Evolutionary conservation across 2,113 vertebrate species (phyloP).

Genomic region (Orthonyx spaldingii): DNA sequence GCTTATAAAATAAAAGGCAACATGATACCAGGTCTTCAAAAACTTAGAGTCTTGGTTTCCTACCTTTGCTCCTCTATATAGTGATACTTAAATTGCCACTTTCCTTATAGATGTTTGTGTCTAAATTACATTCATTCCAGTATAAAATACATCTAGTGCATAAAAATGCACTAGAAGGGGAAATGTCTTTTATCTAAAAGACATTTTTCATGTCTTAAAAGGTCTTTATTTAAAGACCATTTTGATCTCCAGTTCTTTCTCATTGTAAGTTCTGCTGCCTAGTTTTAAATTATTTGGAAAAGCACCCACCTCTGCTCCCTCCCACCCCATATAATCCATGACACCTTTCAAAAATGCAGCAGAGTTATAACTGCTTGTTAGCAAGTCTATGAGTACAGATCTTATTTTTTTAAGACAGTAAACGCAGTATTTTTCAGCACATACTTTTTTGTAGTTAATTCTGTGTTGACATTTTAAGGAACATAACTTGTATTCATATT

Average conservation of each 20-base stretch:
- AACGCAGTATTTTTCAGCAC: neutral
- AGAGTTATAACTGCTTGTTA: neutral
- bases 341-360: neutral
- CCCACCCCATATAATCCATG: neutral
- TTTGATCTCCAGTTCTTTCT: neutral
- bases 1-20: neutral
- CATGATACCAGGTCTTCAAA: neutral
- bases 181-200: neutral
- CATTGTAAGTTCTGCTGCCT: neutral
- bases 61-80: neutral
- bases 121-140: neutral
- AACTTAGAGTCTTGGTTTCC: neutral
- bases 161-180: neutral
- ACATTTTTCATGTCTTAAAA: neutral
- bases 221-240: neutral
- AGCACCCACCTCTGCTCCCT: neutral
- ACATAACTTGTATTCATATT: neutral
- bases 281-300: neutral
- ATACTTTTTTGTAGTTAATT: neutral
- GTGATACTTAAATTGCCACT: neutral
- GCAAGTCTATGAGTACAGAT: neutral
- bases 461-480: neutral
- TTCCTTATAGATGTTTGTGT: neutral
- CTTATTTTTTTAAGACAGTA: neutral
- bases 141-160: neutral